Evolutionary conservation across 2,888 invertebrate species (phyloP), one percentile per base, ranked within the genome.

Genomic region (Cremastobaeus sp.): DNA sequence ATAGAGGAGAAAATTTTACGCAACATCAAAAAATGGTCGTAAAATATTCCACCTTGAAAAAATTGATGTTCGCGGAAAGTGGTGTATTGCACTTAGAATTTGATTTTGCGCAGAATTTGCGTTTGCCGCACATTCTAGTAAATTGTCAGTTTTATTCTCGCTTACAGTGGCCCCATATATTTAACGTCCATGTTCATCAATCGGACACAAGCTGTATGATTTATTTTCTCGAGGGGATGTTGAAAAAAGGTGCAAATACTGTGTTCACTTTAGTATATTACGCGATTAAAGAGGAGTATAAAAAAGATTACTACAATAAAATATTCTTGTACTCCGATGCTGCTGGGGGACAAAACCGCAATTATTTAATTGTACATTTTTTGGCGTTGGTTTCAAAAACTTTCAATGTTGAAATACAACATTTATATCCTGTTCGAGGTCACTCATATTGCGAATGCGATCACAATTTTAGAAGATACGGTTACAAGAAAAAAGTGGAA

Each of bases 381-480:
- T 68, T 62, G 11, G 50, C 57, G 1, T 11, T 66, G 34, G 0
- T 76, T 30, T 68, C 71, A 2, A 11, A 8, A 6, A 35, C 25
- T 4, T 43, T 64, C 0, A 21, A 77, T 28, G 32, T 73, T 1
- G 52, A 57, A 60, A 73, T 77, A 11, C 65, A 50, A 1, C 75
- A 77, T 45, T 9, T 75, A n/a, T 75, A 68, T 30, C 75, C 73
- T 3, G 60, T 75, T 3, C 50, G 71, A 37, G 77, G 75, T 6
- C 75, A 77, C 20, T 68, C 64, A 9, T 75, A 72, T 32, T 75
- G 75, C 14, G 37, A 54, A 28, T 75, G 75, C 25, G 73, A 77
- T 37, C 41, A 39, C 47, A 77, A 77, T 57, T 75, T 75, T 20
- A 68, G 64, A 2, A 32, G 32, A 1, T 74, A 74, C 25, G 69